Conservation (phyloP, 1,140 invertebrate genomes). For the Drosophila insularis region DNA sequence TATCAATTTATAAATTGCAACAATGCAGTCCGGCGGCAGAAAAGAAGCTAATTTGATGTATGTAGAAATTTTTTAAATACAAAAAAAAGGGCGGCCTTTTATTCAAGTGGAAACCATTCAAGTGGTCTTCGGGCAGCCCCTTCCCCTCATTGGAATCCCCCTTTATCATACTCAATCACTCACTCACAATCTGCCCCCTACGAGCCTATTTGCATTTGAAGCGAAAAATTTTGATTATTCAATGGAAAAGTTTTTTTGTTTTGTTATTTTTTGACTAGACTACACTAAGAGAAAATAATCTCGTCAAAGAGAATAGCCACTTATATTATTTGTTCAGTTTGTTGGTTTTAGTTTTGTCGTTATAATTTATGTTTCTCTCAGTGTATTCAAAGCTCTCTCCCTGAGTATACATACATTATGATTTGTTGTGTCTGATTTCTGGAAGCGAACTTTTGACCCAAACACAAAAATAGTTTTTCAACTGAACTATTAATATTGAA, state of each 20-base stretch:
- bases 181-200: not conserved
- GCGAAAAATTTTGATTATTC: not conserved
- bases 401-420: not conserved
- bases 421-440: conserved; percentile 3
- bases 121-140: not conserved
- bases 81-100: not conserved
- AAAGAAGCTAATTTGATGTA: conserved; percentile 7
- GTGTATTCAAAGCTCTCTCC: not conserved
- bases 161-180: not conserved
- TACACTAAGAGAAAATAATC: not conserved
- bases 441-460: not conserved
- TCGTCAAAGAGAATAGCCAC: no score
- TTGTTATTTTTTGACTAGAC: not conserved
- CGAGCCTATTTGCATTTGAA: conserved; percentile 3
- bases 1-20: conserved; percentile 18
- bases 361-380: not conserved
- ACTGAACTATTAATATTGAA: not conserved
- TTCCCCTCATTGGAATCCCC: not conserved
- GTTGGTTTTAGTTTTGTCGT: no score
- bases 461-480: not conserved
- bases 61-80: not conserved
- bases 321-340: no score
- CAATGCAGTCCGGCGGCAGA: not conserved
- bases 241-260: conserved; percentile 2
- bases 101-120: conserved; percentile 16